phyloP scores from a whole-genome alignment of 2,888 invertebrate genomes.

The Scaptomyza tumidula region DNA sequence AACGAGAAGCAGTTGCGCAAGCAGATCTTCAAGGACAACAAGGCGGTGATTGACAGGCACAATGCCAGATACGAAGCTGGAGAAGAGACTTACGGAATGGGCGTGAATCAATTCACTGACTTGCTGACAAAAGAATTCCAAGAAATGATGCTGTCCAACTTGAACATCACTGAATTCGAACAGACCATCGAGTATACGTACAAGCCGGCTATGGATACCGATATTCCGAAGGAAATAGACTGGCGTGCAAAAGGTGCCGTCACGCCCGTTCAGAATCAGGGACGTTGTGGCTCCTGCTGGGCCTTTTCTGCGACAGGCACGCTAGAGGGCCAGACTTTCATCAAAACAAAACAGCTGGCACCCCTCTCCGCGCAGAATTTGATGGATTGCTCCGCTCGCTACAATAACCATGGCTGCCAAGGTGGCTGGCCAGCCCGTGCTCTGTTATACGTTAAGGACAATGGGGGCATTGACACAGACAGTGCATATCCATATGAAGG shows the following conservation, averaged over 20 bases:
- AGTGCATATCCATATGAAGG: slow-evolving; percentile 90
- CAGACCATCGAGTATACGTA: slow-evolving; percentile 6
- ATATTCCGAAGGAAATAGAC: slow-evolving; percentile 3
- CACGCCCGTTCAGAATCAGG: slow-evolving; percentile 14
- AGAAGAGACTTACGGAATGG: slow-evolving; percentile 87
- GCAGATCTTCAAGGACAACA: slow-evolving; percentile 95
- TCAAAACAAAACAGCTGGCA: slow-evolving; percentile 2
- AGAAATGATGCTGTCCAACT: slow-evolving; percentile 6
- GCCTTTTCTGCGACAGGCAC: slow-evolving; percentile 14
- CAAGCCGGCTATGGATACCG: not conserved
- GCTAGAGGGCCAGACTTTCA: slow-evolving; percentile 10
- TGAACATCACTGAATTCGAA: slow-evolving; percentile 6
- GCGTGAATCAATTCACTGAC: slow-evolving; percentile 93
- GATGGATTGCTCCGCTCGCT: slow-evolving; percentile 85
- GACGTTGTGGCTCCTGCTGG: slow-evolving; percentile 24
- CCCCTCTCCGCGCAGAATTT: slow-evolving; percentile 27
- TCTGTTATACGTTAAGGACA: slow-evolving; percentile 93
- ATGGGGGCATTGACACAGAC: slow-evolving; percentile 85
- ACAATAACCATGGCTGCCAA: slow-evolving; percentile 97
- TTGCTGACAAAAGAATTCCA: slow-evolving; percentile 92
- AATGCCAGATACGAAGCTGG: slow-evolving; percentile 90
- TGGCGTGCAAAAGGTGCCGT: slow-evolving; percentile 35
- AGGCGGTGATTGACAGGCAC: slow-evolving; percentile 92
- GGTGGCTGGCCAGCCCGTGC: slow-evolving; percentile 96
- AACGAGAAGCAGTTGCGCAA: slow-evolving; percentile 92